Evolutionary conservation across 2,888 invertebrate species (phyloP), one percentile per base, ranked within the genome.

Genomic region (Scaptomyza flava): DNA sequence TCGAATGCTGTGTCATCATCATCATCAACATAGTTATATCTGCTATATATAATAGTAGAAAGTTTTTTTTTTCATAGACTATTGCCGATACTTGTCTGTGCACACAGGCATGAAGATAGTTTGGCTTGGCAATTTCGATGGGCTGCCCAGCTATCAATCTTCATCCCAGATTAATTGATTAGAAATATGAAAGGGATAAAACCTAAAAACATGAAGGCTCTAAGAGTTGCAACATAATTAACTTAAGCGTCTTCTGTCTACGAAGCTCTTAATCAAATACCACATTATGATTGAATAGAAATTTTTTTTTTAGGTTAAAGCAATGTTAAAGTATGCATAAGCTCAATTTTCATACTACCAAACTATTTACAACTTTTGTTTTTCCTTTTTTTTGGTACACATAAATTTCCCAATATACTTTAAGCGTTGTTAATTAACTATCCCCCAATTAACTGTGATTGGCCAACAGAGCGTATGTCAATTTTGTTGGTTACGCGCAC

Each of bases 401-500:
- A 43, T 20, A 11, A 43, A 12, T 2, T 46, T 27, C 6, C n/a
- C 27, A 14, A 46, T 12, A 48, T 33, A 7, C 38, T 34, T 12
- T 12, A 50, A 50, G 4, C 11, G 4, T 9, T 17, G 27, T 23
- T 33, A 30, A 48, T 57, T 59, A 48, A 43, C 17, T 38, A 48
- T 33, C 36, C 57, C 36, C 36, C 81, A 86, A 80, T 86, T 83
- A 69, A 46, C 45, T 58, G 62, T 86, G 73, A 86, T 86, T 77
- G 80, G 56, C 43, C 34, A 23, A 23, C 23, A 23, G 23, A 23
- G 23, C 23, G 23, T 27, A 27, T 27, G 27, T 27, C 33, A n/a
- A 36, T 23, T 5, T 31, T 45, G n/a, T 38, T 27, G 31, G 41
- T 42, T 68, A 23, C 38, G 27, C 41, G 27, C 30, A 12, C 20